Conservation (phyloP, 2,888 invertebrate species). For the Rhagium mordax region DNA sequence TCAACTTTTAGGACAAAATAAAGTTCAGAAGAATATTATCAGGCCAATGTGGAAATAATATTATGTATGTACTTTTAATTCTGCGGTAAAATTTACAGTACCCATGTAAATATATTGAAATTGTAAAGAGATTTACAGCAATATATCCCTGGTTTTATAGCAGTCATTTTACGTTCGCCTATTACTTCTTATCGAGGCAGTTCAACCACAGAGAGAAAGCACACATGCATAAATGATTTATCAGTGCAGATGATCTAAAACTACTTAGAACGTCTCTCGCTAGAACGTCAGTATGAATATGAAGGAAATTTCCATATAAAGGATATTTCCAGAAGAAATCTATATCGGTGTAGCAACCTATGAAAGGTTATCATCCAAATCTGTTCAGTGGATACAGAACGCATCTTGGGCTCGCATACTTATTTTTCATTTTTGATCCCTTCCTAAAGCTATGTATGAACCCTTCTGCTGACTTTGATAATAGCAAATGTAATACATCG, state of each 20-base stretch:
- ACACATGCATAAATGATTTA: slow-evolving; percentile 32
- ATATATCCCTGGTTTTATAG: slow-evolving; percentile 4
- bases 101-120: no score
- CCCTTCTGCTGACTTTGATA: slow-evolving; percentile 9
- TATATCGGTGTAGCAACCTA: background rate
- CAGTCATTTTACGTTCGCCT: slow-evolving; percentile 1
- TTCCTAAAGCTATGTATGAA: background rate
- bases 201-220: slow-evolving; percentile 15
- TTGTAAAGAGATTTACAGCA: no score
- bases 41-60: no score
- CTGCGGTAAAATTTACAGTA: no score
- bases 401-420: background rate
- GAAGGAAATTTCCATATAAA: slow-evolving; percentile 29
- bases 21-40: no score
- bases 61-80: no score
- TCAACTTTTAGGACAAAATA: no score
- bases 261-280: slow-evolving; percentile 12
- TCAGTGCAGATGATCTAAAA: slow-evolving; percentile 26
- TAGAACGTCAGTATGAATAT: slow-evolving; percentile 15
- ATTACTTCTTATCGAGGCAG: slow-evolving; percentile 1
- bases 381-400: background rate
- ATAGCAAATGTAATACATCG: slow-evolving; percentile 3
- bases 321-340: slow-evolving; percentile 15
- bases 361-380: slow-evolving; percentile 16
- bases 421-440: slow-evolving; percentile 14